Evolutionary conservation across 2,888 invertebrate species (phyloP), one percentile per base, ranked within the genome.

Genomic region (Nycteola revayana): DNA sequence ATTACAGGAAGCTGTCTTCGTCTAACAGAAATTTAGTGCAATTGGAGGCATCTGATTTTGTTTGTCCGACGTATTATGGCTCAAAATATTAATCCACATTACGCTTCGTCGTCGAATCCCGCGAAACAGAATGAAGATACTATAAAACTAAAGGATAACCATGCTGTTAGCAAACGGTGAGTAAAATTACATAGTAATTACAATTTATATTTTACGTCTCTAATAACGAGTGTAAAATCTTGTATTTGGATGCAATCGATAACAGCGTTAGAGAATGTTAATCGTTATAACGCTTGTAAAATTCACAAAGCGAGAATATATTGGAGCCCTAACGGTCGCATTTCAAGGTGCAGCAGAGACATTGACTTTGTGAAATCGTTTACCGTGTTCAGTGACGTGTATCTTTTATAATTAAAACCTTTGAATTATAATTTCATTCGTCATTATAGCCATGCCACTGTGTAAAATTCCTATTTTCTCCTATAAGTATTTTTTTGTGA

Each of bases 121-220:
- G 89, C 91, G 49, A 96, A 96, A 90, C 94, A 95, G 60, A 93
- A 92, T 74, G 95, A 95, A 75, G 95, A 95, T 72, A 93, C 93
- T 56, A 93, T 93, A 69, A 94, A 92, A 77, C 71, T 91, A 60
- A 91, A 91, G 82, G 96, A 96, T 83, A 95, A 94, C 89, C 96
- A 96, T 84, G 95, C 96, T 74, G 96, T 96, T 59, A 95, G 95
- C 85, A 96, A 95, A 94, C 93, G 96, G 96, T 95, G 86, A 87
- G 90, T 79, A 54, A 63, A 44, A 41, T 35, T 22, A 28, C 38
- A 30, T 32, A 36, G 24, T 23, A 23, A 32, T 14, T 31, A 14
- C 34, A 31, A 28, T 36, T 41, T 9, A 31, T 7, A 20, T 17
- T 22, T 26, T 14, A 14, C 10, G 11, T 10, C 32, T 23, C 29